These are phyloP conservation scores for Carcharodon carcharias DNA, from an alignment of 2,797 vertebrate species.

Conservation along the genomic window DNA sequence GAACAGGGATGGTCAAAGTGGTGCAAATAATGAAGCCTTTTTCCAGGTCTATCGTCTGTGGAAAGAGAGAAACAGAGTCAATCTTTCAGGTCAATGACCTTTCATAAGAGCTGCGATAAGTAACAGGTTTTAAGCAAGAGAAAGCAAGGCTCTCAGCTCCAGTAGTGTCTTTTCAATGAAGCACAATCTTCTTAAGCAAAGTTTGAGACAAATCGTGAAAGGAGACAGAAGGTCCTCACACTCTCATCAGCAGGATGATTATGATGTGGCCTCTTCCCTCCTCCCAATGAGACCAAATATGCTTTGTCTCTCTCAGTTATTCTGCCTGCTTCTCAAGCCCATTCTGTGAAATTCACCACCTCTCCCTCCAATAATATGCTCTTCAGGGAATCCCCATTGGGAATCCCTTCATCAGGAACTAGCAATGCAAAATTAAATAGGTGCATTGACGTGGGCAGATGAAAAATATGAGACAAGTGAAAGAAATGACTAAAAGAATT, in stretches of 20 bases:
- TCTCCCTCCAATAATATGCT: neutral
- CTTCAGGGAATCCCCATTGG: neutral
- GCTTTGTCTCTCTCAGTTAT: too few relatives aligned
- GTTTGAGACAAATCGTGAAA: neutral
- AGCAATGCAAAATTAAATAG: neutral
- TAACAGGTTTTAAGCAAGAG: too few relatives aligned
- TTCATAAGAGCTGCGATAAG: too few relatives aligned
- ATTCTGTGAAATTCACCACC: too few relatives aligned
- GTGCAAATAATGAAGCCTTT: neutral
- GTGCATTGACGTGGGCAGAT: neutral
- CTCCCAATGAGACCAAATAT: neutral
- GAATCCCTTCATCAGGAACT: neutral
- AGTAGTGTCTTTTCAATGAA: neutral
- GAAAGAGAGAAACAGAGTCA: too few relatives aligned
- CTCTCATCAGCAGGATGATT: neutral
- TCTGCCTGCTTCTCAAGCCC: neutral
- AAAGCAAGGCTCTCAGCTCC: neutral
- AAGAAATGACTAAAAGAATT: too few relatives aligned
- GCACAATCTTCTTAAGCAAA: neutral
- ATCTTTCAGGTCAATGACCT: too few relatives aligned
- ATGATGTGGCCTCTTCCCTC: neutral
- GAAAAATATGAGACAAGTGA: neutral
- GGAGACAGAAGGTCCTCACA: neutral
- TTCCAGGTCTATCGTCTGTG: neutral
- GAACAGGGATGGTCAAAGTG: neutral